phyloP scores from a whole-genome alignment of 2,888 invertebrate species.

The Trisateles emortualis region DNA sequence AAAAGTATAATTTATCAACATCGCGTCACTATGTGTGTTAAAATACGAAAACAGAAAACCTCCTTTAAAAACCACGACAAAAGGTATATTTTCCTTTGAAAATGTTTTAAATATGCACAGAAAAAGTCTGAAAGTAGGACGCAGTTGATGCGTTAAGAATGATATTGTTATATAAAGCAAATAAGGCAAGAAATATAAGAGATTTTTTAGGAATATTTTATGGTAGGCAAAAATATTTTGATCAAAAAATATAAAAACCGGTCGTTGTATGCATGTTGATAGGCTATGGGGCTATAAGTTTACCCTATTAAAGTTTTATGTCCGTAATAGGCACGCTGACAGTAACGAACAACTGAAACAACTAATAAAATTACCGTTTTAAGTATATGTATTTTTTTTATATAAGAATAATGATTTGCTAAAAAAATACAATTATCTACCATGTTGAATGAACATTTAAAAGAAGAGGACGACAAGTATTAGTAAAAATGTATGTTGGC shows the following conservation, averaged over 20 bases:
- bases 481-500: too few species aligned
- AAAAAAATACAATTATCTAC: too few species aligned
- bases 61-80: conserved; percentile 8
- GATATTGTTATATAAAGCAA: conserved; percentile 35
- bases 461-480: too few species aligned
- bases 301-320: not conserved
- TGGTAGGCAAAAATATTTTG: not conserved
- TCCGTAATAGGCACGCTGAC: too few species aligned
- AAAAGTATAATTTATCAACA: conserved; percentile 65
- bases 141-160: conserved; percentile 43
- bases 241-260: not conserved
- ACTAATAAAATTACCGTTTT: too few species aligned
- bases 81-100: conserved; percentile 20
- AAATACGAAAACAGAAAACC: conserved; percentile 4
- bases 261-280: not conserved
- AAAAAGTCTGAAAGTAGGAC: conserved; percentile 28
- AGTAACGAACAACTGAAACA: too few species aligned
- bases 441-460: too few species aligned
- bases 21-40: conserved; percentile 44
- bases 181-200: conserved; percentile 17
- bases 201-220: conserved; percentile 23
- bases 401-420: too few species aligned
- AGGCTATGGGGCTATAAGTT: not conserved
- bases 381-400: too few species aligned
- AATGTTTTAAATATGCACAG: conserved; percentile 23